These are phyloP conservation scores for Ephestia elutella DNA, from an alignment of 1,140 invertebrate species.

Conservation along the genomic window DNA sequence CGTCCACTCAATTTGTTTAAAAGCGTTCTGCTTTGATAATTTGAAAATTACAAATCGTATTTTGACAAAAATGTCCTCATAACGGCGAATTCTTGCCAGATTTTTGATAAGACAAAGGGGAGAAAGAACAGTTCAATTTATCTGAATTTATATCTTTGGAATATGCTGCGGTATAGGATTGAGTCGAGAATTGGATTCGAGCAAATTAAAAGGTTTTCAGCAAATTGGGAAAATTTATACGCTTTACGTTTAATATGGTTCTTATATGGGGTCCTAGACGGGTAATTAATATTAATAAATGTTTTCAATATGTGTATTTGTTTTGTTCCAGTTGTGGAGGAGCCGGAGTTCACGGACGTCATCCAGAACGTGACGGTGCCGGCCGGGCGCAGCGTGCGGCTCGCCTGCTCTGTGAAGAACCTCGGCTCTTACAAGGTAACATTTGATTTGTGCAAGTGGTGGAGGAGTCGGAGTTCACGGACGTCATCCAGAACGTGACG, in stretches of 20 bases:
- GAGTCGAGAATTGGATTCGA: neutral
- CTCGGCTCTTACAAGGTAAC: slow-evolving; percentile 88
- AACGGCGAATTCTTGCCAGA: slow-evolving; percentile 47
- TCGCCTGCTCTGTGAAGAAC: slow-evolving; percentile 93
- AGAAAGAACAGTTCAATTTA: slow-evolving; percentile 37
- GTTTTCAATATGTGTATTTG: neutral
- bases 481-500: slow-evolving; percentile 81
- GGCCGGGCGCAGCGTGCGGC: slow-evolving; percentile 88
- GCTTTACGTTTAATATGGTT: no score
- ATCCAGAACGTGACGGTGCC: slow-evolving; percentile 83
- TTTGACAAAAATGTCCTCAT: slow-evolving; percentile 66
- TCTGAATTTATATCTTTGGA: slow-evolving; percentile 36
- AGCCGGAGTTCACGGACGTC: slow-evolving; percentile 81
- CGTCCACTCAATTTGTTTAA: slow-evolving; percentile 74
- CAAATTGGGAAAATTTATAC: no score
- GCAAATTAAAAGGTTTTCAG: no score
- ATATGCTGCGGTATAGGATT: slow-evolving; percentile 15
- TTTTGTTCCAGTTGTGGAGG: slow-evolving; percentile 78
- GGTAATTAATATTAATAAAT: neutral
- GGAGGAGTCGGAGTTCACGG: slow-evolving; percentile 81
- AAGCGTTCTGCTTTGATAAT: slow-evolving; percentile 74
- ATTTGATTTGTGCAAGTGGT: slow-evolving; percentile 72
- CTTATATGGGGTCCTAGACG: no score
- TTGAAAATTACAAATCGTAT: slow-evolving; percentile 74
- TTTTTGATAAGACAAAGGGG: slow-evolving; percentile 45